phyloP scores from a whole-genome alignment of 2,888 invertebrate genomes.

The Agrochola litura region DNA sequence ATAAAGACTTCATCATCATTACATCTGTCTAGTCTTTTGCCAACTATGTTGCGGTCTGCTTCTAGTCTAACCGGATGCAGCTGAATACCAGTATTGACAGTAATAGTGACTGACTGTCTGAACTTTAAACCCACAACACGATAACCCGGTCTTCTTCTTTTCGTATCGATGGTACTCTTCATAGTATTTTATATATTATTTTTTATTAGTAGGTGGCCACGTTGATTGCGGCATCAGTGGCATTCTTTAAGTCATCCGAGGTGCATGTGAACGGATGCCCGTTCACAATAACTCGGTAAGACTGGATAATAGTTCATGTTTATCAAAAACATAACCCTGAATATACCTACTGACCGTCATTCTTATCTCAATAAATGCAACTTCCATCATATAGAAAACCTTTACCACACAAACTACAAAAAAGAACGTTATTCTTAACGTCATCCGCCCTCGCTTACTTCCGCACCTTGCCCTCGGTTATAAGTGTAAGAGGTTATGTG shows the following conservation, averaged over 20 bases:
- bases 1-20: too few relatives aligned
- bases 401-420: conserved; percentile 7
- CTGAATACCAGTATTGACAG: neutral
- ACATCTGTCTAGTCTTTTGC: too few relatives aligned
- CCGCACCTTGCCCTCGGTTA: conserved; percentile 29
- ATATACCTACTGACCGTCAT: neutral
- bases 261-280: too few relatives aligned
- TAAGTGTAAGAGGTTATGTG: conserved; percentile 50
- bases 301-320: neutral
- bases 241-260: too few relatives aligned
- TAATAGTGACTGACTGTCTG: too few relatives aligned
- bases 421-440: conserved; percentile 49
- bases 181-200: too few relatives aligned
- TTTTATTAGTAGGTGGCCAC: too few relatives aligned
- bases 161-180: too few relatives aligned
- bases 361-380: neutral
- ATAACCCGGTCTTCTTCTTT: neutral
- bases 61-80: neutral
- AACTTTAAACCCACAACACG: neutral
- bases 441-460: conserved; percentile 40
- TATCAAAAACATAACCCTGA: too few relatives aligned
- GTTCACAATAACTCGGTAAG: too few relatives aligned
- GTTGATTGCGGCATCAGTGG: too few relatives aligned
- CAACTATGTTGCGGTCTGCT: neutral
- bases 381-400: neutral